A percentile compares a stretch with the other conserved stretches of the same genome.
phyloP scores from a whole-genome alignment of 2,888 invertebrate species.

The Macrosoma leucophasiata region DNA sequence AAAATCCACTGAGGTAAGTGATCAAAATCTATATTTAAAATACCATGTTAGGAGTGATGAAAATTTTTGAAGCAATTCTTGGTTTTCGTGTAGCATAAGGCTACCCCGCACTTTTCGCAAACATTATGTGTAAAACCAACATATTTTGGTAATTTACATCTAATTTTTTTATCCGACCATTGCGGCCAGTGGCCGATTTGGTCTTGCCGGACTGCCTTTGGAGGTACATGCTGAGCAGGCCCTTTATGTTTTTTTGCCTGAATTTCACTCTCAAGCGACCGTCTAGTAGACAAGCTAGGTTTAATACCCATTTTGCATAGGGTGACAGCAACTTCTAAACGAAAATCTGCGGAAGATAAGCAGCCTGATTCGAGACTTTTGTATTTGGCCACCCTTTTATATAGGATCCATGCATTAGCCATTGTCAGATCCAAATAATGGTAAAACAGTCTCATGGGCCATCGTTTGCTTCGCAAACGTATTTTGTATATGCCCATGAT shows the following conservation, averaged over 20 bases:
- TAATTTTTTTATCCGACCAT: conserved; percentile 25
- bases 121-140: conserved; percentile 12
- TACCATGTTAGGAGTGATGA: conserved; percentile 15
- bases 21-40: not conserved
- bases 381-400: conserved; percentile 17
- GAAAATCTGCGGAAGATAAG: conserved; percentile 18
- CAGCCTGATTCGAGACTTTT: too few species aligned
- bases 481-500: too few species aligned
- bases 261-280: conserved; percentile 18
- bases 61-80: conserved; percentile 22
- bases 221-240: conserved; percentile 27
- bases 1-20: not conserved
- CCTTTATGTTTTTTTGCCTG: conserved; percentile 25
- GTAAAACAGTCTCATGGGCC: conserved; percentile 34
- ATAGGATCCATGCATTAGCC: conserved; percentile 26
- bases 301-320: conserved; percentile 22
- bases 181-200: conserved; percentile 27
- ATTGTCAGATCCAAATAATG: conserved; percentile 24
- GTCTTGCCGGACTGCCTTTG: conserved; percentile 25
- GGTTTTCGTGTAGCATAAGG: conserved; percentile 21
- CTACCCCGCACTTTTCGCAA: conserved; percentile 20
- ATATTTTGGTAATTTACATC: conserved; percentile 24
- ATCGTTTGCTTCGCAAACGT: too few species aligned
- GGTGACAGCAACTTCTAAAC: conserved; percentile 16
- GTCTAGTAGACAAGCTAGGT: conserved; percentile 9